Percentiles rank a stretch among this genome's conserved stretches.
Evolutionary conservation across 2,888 invertebrate species (phyloP).

Genomic region (Coenonympha arcania): DNA sequence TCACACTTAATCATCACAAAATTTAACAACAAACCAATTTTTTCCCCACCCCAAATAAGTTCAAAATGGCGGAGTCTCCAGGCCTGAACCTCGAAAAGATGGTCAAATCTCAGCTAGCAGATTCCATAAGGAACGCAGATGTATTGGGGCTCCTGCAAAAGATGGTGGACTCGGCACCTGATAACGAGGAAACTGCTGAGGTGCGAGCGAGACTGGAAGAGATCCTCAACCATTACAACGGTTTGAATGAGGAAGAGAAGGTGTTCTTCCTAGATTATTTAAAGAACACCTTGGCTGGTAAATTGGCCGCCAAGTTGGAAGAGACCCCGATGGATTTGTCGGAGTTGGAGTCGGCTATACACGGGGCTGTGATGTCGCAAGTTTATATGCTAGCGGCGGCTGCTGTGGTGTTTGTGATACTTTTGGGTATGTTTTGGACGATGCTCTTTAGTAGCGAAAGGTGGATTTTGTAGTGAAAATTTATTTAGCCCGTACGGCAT

Average conservation of each 20-base stretch:
- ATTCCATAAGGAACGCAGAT: slow-evolving; percentile 55
- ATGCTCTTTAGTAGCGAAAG: no score
- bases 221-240: slow-evolving; percentile 43
- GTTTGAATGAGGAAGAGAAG: slow-evolving; percentile 50
- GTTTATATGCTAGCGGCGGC: slow-evolving; percentile 44
- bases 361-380: slow-evolving; percentile 42
- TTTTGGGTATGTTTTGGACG: slow-evolving; percentile 35
- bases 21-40: no score
- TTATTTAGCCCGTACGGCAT: no score
- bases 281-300: slow-evolving; percentile 48
- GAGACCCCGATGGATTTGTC: slow-evolving; percentile 43
- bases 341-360: slow-evolving; percentile 48
- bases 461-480: no score
- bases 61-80: slow-evolving; percentile 23
- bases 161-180: slow-evolving; percentile 44
- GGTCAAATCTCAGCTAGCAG: slow-evolving; percentile 47
- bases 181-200: slow-evolving; percentile 49
- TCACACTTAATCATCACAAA: neutral
- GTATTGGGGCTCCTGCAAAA: slow-evolving; percentile 49
- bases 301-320: slow-evolving; percentile 42
- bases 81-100: slow-evolving; percentile 40
- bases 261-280: slow-evolving; percentile 48
- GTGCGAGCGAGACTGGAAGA: slow-evolving; percentile 45
- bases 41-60: no score
- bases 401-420: slow-evolving; percentile 30